Percentiles rank a stretch among this genome's conserved stretches.
phyloP scores from a whole-genome alignment of 2,888 invertebrate species.

The Plagodis pulveraria region DNA sequence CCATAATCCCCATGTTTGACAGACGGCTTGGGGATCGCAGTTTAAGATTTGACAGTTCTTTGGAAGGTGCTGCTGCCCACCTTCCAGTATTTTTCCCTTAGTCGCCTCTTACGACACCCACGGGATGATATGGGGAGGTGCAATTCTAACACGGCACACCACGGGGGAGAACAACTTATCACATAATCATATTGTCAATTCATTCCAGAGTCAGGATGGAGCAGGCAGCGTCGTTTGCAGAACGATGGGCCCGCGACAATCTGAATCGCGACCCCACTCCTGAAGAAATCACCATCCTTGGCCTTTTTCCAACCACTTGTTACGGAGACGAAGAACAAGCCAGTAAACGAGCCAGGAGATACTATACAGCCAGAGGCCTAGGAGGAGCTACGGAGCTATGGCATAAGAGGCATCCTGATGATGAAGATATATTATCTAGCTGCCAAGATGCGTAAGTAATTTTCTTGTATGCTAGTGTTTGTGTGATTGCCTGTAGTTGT shows the following conservation, averaged over 20 bases:
- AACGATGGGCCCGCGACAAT: conserved; percentile 81
- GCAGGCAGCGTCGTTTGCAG: conserved; percentile 79
- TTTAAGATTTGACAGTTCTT: too few species aligned
- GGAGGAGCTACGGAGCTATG: conserved; percentile 71
- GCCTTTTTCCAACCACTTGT: conserved; percentile 65
- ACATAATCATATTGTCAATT: not conserved
- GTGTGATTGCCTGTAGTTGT: not conserved
- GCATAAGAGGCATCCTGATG: conserved; percentile 74
- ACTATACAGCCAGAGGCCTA: conserved; percentile 70
- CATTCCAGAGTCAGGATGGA: conserved; percentile 68
- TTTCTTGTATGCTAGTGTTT: too few species aligned
- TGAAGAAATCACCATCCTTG: conserved; percentile 64
- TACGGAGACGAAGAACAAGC: conserved; percentile 69
- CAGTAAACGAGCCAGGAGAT: conserved; percentile 67
- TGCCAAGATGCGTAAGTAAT: conserved; percentile 76
- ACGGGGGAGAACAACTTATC: too few species aligned
- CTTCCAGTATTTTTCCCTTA: too few species aligned
- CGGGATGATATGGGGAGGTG: too few species aligned
- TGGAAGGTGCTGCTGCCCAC: too few species aligned
- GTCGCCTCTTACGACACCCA: too few species aligned
- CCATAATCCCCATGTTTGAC: too few species aligned
- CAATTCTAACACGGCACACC: too few species aligned
- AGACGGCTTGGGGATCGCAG: too few species aligned
- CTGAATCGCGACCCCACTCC: conserved; percentile 60
- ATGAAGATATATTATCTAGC: conserved; percentile 76